These are phyloP conservation scores for Helobdella robusta DNA, from an alignment of 2,888 invertebrate genomes.

Conservation along the genomic window DNA sequence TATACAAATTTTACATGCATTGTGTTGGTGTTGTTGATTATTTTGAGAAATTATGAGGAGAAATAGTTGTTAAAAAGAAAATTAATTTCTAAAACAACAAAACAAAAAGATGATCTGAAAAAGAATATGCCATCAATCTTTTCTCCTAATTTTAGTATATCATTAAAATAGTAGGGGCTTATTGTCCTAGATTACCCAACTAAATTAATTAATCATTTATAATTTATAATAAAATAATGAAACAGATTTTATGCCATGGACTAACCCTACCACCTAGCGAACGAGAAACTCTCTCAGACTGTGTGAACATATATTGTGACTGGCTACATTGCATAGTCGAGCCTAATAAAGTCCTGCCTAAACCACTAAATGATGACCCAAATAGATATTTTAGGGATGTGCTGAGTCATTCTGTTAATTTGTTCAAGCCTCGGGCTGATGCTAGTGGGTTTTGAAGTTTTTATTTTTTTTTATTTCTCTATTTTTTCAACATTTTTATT, in stretches of 20 bases:
- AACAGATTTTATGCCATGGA: conserved; percentile 79
- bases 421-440: conserved; percentile 83
- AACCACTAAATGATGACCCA: conserved; percentile 76
- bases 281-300: conserved; percentile 87
- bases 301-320: conserved; percentile 90
- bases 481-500: background rate
- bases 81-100: too few species aligned
- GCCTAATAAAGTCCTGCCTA: conserved; percentile 59
- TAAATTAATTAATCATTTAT: background rate
- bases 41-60: too few species aligned
- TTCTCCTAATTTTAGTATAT: too few species aligned
- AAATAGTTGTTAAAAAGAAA: too few species aligned
- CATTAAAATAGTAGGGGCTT: too few species aligned
- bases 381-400: conserved; percentile 81
- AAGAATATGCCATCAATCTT: too few species aligned
- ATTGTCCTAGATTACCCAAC: too few species aligned
- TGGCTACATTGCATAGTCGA: conserved; percentile 72
- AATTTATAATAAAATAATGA: background rate
- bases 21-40: too few species aligned
- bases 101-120: too few species aligned
- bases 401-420: conserved; percentile 80
- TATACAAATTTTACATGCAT: too few species aligned
- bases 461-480: background rate
- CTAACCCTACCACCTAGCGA: conserved; percentile 76
- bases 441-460: conserved; percentile 59